Conservation (phyloP, 2,113 vertebrate species). For the Amblyopsis rosae region DNA sequence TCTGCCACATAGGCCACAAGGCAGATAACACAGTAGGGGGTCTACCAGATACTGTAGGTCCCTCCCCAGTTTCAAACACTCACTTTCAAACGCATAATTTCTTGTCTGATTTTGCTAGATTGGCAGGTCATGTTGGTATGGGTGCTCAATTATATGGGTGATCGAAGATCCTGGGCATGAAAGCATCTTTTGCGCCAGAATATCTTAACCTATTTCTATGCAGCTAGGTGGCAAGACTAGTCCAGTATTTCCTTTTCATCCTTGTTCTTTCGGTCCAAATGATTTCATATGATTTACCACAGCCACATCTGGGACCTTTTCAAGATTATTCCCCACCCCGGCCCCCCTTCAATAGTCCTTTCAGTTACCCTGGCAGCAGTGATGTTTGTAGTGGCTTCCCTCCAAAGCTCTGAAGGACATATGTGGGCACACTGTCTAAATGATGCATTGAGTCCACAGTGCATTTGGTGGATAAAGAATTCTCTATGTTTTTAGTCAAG, state of each 20-base stretch:
- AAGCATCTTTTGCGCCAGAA: too few relatives aligned
- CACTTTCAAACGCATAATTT: too few relatives aligned
- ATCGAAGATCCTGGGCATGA: too few relatives aligned
- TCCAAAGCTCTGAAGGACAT: constrained; percentile 39
- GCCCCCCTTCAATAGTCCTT: constrained; percentile 8
- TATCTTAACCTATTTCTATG: too few relatives aligned
- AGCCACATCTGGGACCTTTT: constrained; percentile 30
- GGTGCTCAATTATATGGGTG: too few relatives aligned
- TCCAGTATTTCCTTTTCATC: neutral
- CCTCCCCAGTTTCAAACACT: constrained; percentile 6
- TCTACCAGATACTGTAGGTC: constrained; percentile 3
- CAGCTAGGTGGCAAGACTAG: too few relatives aligned
- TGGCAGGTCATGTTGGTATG: too few relatives aligned
- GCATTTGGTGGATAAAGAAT: constrained; percentile 55
- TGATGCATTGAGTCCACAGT: constrained; percentile 62
- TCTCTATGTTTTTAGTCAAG: constrained; percentile 51
- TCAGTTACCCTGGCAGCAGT: constrained; percentile 31
- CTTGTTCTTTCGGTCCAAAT: constrained; percentile 20
- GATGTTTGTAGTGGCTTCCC: constrained; percentile 18
- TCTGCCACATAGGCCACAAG: constrained; percentile 22
- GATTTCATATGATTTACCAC: constrained; percentile 47
- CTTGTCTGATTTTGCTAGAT: too few relatives aligned
- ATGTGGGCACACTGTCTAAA: constrained; percentile 57
- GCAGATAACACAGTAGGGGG: constrained; percentile 24
- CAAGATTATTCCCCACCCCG: constrained; percentile 32